These are phyloP conservation scores for Cotesia typhae DNA, from an alignment of 1,140 invertebrate genomes.

Conservation along the genomic window DNA sequence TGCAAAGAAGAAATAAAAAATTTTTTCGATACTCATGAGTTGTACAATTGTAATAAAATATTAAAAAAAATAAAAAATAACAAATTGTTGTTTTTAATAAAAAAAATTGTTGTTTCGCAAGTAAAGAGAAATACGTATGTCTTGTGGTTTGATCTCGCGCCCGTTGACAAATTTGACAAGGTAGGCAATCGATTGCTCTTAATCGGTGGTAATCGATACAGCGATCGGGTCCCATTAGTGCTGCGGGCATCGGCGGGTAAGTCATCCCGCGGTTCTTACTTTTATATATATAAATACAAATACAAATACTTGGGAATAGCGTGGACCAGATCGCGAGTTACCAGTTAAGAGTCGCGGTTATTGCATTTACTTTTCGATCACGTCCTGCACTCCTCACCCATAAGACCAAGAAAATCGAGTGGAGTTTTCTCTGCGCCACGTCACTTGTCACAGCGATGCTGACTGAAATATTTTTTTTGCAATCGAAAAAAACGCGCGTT, in stretches of 20 bases:
- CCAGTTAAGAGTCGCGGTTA: background rate
- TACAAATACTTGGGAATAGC: no score
- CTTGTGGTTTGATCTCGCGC: slow-evolving; percentile 49
- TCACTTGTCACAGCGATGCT: slow-evolving; percentile 23
- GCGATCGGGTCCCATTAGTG: slow-evolving; percentile 60
- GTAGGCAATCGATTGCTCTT: slow-evolving; percentile 60
- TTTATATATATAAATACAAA: background rate
- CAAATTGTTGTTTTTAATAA: slow-evolving; percentile 2
- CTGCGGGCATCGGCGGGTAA: background rate
- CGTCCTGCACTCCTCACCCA: slow-evolving; percentile 43
- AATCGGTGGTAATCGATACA: slow-evolving; percentile 63
- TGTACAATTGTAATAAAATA: no score
- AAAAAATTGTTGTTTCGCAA: slow-evolving; percentile 25
- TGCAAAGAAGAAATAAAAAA: no score
- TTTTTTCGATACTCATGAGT: no score
- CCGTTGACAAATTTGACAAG: slow-evolving; percentile 65
- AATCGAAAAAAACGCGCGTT: background rate
- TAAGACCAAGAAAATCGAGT: slow-evolving; percentile 26
- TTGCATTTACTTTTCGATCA: slow-evolving; percentile 59
- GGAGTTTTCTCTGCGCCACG: slow-evolving; percentile 27
- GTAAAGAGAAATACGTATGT: slow-evolving; percentile 9
- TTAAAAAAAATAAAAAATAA: background rate
- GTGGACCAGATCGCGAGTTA: background rate
- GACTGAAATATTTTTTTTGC: slow-evolving; percentile 7
- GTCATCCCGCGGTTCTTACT: slow-evolving; percentile 13